phyloP scores from a whole-genome alignment of 2,888 invertebrate genomes.

The Caenorhabditis zanzibari region DNA sequence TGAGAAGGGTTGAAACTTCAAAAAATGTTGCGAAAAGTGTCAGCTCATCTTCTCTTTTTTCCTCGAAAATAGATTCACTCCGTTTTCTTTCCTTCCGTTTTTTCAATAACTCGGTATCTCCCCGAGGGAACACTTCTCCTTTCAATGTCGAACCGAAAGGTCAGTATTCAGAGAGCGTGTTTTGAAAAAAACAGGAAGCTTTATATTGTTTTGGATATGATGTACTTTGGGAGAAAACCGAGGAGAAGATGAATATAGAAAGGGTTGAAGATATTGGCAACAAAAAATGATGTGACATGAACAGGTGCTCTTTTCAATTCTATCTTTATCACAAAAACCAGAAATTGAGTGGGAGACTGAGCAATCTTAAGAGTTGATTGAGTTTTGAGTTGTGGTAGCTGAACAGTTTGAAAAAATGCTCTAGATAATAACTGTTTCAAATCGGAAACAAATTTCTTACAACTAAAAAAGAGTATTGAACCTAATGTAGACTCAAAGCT shows the following conservation, averaged over 20 bases:
- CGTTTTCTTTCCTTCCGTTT: not conserved
- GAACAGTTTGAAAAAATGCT: no score
- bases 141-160: constrained; percentile 9
- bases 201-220: not conserved
- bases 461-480: no score
- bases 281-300: constrained; percentile 25
- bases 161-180: constrained; percentile 1
- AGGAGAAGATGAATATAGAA: constrained; percentile 3
- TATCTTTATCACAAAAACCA: constrained; percentile 21
- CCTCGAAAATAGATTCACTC: constrained; percentile 22
- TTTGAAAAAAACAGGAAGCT: not conserved
- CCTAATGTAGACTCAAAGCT: no score
- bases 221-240: not conserved
- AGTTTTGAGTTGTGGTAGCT: no score
- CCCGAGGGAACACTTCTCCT: constrained; percentile 19
- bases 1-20: constrained; percentile 1
- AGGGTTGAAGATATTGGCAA: constrained; percentile 12
- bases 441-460: no score
- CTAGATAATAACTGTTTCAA: no score
- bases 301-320: constrained; percentile 24
- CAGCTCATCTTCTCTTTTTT: constrained; percentile 10
- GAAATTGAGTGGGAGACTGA: no score
- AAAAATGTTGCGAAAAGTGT: constrained; percentile 37
- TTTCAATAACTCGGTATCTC: constrained; percentile 25
- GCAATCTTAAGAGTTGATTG: not conserved